These are phyloP conservation scores for Homalodisca vitripennis DNA, from an alignment of 1,140 invertebrate genomes.

Conservation along the genomic window DNA sequence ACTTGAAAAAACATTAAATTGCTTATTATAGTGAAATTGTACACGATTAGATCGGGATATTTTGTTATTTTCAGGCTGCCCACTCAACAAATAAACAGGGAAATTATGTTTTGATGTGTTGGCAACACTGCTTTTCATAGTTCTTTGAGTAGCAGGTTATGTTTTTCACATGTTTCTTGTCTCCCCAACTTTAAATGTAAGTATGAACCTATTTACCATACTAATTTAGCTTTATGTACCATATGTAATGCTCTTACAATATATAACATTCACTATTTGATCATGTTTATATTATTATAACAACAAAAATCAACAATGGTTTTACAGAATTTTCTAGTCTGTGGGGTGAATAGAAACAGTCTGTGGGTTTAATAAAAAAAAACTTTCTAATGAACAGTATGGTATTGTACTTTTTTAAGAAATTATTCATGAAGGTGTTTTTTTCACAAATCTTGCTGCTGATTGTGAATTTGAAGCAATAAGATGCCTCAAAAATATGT, in stretches of 20 bases:
- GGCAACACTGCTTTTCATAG: conserved; percentile 3
- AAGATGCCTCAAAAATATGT: conserved; percentile 17
- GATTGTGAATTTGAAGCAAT: not conserved
- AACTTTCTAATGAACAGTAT: no score
- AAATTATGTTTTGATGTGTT: conserved; percentile 18
- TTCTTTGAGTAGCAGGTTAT: not conserved
- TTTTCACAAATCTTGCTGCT: conserved; percentile 18
- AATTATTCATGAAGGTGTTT: conserved; percentile 8
- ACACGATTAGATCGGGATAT: not conserved
- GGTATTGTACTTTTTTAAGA: no score
- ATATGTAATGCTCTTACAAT: conserved; percentile 7
- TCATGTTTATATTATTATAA: not conserved
- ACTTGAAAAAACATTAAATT: not conserved
- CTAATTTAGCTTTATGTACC: not conserved
- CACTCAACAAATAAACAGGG: not conserved
- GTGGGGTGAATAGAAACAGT: not conserved
- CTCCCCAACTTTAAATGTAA: not conserved
- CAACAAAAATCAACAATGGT: not conserved
- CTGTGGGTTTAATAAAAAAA: not conserved
- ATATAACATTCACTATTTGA: not conserved
- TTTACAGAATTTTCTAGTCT: not conserved
- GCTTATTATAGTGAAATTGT: not conserved
- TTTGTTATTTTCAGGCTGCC: conserved; percentile 11
- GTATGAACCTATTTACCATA: not conserved
- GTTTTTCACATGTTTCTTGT: not conserved